These are phyloP conservation scores for Hoplias malabaricus DNA, from an alignment of 2,113 vertebrate species.

Conservation along the genomic window DNA sequence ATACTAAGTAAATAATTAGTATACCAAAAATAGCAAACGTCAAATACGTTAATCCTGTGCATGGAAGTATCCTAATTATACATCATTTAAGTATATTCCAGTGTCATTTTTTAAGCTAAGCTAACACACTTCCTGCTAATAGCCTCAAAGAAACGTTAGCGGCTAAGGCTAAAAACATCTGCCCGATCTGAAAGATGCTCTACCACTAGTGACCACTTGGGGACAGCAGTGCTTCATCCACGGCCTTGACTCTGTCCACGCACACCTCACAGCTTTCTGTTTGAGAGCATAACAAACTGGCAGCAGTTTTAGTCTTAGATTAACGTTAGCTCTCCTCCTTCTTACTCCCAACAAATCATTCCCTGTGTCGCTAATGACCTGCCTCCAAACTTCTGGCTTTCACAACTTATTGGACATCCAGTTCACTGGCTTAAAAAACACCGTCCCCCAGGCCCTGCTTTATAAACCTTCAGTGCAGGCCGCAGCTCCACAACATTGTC, in stretches of 20 bases:
- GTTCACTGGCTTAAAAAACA: not conserved
- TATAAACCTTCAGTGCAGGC: not conserved
- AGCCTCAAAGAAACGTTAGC: too few relatives aligned
- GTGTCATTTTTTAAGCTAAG: too few relatives aligned
- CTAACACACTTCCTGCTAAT: too few relatives aligned
- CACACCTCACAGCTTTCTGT: not conserved
- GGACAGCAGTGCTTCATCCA: conserved; percentile 35
- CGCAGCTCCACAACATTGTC: not conserved
- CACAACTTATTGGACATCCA: not conserved
- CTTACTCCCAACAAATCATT: not conserved
- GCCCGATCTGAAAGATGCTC: not conserved
- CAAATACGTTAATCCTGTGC: too few relatives aligned
- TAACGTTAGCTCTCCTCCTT: not conserved
- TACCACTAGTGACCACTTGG: conserved; percentile 36
- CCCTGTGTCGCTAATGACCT: not conserved
- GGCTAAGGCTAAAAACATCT: too few relatives aligned
- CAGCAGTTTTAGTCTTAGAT: not conserved
- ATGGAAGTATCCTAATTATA: too few relatives aligned
- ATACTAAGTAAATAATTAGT: too few relatives aligned
- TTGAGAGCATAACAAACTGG: not conserved
- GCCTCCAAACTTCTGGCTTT: not conserved
- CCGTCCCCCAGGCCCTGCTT: not conserved
- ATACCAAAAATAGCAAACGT: too few relatives aligned
- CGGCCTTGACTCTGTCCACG: not conserved
- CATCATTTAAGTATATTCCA: too few relatives aligned